Conservation (phyloP, 2,113 vertebrate species). For the Lynx canadensis region DNA sequence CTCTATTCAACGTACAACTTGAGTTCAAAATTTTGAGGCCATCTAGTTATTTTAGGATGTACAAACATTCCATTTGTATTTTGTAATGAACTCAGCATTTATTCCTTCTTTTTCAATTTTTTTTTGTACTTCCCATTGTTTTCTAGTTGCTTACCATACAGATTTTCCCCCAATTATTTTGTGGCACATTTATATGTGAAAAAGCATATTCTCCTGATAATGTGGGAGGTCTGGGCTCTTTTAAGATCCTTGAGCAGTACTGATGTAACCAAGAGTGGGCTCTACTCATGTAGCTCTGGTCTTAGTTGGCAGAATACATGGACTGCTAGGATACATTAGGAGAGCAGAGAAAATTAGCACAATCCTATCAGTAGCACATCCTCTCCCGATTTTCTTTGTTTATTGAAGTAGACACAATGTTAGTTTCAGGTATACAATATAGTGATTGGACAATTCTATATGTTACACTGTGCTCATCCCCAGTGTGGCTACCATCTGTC, state of each 20-base stretch:
- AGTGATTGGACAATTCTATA: not conserved
- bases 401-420: not conserved
- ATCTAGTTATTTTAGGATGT: not conserved
- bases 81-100: not conserved
- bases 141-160: not conserved
- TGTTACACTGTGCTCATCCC: not conserved
- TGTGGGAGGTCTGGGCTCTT: not conserved
- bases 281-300: not conserved
- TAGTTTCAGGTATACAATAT: not conserved
- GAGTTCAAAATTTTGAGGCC: not conserved
- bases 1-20: not conserved
- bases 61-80: not conserved
- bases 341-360: not conserved
- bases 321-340: not conserved
- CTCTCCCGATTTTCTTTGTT: not conserved
- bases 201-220: not conserved
- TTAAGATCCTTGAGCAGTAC: not conserved
- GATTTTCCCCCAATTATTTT: not conserved
- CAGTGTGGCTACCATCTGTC: not conserved
- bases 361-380: not conserved
- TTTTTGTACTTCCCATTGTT: not conserved
- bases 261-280: not conserved
- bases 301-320: not conserved
- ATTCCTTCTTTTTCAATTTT: not conserved
- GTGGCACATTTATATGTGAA: not conserved